These are phyloP conservation scores for Protobothrops mucrosquamatus DNA, from an alignment of 2,113 vertebrate species.

Conservation along the genomic window DNA sequence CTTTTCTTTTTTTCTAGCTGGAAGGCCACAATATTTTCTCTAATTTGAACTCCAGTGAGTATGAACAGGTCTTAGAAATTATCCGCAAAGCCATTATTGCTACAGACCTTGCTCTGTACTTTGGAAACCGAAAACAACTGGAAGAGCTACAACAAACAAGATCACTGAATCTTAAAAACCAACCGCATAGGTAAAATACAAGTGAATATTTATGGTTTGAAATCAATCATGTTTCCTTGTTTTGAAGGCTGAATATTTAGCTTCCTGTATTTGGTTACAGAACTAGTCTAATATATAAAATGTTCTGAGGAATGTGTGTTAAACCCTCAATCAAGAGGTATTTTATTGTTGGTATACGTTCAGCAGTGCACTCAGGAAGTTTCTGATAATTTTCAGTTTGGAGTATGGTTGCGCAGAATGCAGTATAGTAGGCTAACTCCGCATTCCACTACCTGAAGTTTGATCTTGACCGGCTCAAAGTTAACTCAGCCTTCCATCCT, in stretches of 20 bases:
- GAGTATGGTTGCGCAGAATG: not conserved
- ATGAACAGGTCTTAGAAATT: conserved; percentile 97
- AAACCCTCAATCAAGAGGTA: not conserved
- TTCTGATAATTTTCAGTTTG: not conserved
- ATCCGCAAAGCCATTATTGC: conserved; percentile 99
- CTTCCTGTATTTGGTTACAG: not conserved
- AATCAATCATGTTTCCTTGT: not conserved
- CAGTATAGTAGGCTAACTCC: not conserved
- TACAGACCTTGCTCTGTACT: conserved; percentile 96
- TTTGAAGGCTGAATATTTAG: not conserved
- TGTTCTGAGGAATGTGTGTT: not conserved
- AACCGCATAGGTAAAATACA: conserved; percentile 83
- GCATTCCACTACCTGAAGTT: not conserved
- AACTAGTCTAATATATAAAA: not conserved
- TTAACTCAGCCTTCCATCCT: not conserved
- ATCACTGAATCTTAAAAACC: conserved; percentile 88
- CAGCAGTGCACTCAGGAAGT: not conserved
- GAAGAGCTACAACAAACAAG: conserved; percentile 81
- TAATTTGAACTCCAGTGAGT: conserved; percentile 94
- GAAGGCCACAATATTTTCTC: conserved; percentile 99
- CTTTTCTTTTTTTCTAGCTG: conserved; percentile 89
- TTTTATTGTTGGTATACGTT: not conserved
- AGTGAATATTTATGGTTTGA: not conserved
- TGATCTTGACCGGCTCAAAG: not conserved
- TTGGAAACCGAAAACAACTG: conserved; percentile 94